Conservation (phyloP, 2,113 vertebrate genomes). For the Hippocampus zosterae region DNA sequence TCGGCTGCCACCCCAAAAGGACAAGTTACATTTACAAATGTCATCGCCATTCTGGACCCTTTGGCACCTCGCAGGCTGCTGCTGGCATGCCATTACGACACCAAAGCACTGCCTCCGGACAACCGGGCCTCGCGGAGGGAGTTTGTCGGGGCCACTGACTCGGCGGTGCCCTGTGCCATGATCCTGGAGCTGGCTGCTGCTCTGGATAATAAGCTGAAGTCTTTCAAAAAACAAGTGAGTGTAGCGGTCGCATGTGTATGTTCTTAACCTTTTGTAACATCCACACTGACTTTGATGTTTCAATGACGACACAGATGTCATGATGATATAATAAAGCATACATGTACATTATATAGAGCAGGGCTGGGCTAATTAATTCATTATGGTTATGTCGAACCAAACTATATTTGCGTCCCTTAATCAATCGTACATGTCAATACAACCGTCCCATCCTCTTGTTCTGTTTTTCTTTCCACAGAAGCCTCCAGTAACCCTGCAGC, state of each 20-base stretch:
- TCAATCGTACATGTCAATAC: background rate
- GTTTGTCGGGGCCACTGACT: slow-evolving; percentile 86
- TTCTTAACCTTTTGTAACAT: too few species aligned
- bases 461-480: slow-evolving; percentile 44
- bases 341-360: too few species aligned
- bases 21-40: slow-evolving; percentile 75
- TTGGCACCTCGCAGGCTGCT: slow-evolving; percentile 72
- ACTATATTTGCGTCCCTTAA: too few species aligned
- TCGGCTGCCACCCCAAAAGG: slow-evolving; percentile 77
- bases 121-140: slow-evolving; percentile 39
- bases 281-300: too few species aligned
- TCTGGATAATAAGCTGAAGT: slow-evolving; percentile 72
- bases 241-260: background rate
- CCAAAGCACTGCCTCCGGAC: slow-evolving; percentile 74
- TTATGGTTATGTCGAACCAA: too few species aligned
- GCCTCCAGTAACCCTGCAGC: slow-evolving; percentile 75
- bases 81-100: slow-evolving; percentile 87
- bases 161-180: slow-evolving; percentile 82
- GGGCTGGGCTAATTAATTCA: too few species aligned
- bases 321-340: too few species aligned
- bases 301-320: too few species aligned
- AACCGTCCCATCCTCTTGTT: background rate
- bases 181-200: slow-evolving; percentile 78
- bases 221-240: slow-evolving; percentile 73
- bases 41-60: slow-evolving; percentile 81